phyloP scores from a whole-genome alignment of 2,888 invertebrate genomes.

The Saturnia japonica region DNA sequence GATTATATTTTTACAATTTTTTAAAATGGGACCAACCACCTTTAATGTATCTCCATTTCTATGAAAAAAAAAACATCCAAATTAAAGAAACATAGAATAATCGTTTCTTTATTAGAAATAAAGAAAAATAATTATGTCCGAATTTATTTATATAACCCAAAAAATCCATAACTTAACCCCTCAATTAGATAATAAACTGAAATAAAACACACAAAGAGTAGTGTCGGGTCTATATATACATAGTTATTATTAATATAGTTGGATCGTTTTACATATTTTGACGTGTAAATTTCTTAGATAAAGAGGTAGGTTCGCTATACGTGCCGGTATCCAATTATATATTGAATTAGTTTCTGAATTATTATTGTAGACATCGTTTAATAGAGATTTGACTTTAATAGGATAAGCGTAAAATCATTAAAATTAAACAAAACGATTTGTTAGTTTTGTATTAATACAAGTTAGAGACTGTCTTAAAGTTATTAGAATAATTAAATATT shows the following conservation, averaged over 20 bases:
- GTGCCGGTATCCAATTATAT: background rate
- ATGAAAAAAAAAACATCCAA: too few species aligned
- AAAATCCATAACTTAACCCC: background rate
- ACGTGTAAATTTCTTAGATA: background rate
- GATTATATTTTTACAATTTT: background rate
- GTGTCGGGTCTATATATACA: background rate
- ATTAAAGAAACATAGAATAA: too few species aligned
- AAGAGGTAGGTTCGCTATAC: background rate
- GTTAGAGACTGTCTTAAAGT: background rate
- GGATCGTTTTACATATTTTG: background rate
- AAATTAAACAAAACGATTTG: background rate
- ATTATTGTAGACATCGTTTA: constrained; percentile 2
- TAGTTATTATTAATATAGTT: background rate
- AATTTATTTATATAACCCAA: background rate
- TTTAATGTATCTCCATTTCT: too few species aligned
- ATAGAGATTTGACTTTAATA: background rate
- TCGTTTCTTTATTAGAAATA: too few species aligned
- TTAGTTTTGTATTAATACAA: background rate
- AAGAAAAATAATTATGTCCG: background rate
- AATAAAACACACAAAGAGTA: background rate
- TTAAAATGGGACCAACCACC: too few species aligned
- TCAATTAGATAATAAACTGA: background rate
- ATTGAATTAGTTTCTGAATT: constrained; percentile 7
- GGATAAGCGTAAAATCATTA: constrained; percentile 4
- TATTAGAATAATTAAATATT: too few species aligned